These are phyloP conservation scores for Pseudomugil gertrudae DNA, from an alignment of 2,797 vertebrate species.

Conservation along the genomic window DNA sequence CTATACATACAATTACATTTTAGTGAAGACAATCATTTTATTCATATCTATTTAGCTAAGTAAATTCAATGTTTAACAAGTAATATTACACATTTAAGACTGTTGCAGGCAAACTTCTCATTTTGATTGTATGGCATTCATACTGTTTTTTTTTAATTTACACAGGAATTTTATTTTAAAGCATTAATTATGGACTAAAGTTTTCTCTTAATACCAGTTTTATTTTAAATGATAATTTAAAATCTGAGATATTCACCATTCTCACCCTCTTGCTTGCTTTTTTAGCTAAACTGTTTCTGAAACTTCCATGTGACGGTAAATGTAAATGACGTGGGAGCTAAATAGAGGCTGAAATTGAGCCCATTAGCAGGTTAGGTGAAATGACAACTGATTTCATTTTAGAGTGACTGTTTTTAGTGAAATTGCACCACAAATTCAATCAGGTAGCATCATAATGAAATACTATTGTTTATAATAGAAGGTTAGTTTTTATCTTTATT, in stretches of 20 bases:
- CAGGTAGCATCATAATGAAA: constrained; percentile 3
- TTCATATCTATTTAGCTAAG: neutral
- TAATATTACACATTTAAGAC: neutral
- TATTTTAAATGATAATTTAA: neutral
- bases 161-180: neutral
- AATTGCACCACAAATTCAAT: constrained; percentile 18
- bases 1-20: neutral
- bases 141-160: too few relatives aligned
- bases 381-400: neutral
- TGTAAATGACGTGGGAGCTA: neutral
- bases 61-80: neutral
- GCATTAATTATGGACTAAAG: neutral
- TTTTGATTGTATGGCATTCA: neutral
- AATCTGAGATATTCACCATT: neutral
- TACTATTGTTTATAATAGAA: neutral
- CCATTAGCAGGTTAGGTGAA: neutral
- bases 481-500: neutral
- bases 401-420: constrained; percentile 1
- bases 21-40: neutral
- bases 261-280: neutral
- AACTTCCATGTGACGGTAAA: neutral
- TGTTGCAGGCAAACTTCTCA: neutral
- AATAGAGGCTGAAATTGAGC: neutral
- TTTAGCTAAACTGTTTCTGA: too few relatives aligned
- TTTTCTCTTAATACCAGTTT: neutral